Evolutionary conservation across 2,888 invertebrate species (phyloP).

Genomic region (Urechis unicinctus): DNA sequence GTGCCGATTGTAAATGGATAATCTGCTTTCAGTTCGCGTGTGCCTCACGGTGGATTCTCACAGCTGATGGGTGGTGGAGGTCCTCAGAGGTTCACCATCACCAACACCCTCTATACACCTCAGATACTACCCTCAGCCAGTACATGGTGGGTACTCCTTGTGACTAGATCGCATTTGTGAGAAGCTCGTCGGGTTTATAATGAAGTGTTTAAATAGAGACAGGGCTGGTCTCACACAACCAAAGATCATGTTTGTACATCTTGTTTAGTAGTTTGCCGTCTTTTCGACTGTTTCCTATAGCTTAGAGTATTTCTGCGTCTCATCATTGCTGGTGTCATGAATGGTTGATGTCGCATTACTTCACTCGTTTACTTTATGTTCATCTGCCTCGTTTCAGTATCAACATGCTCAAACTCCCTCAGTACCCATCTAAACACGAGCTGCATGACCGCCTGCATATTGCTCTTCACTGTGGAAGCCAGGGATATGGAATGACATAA

Average conservation of each 20-base stretch:
- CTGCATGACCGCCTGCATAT: conserved; percentile 30
- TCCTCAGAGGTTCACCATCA: conserved; percentile 39
- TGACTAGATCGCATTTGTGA: no score
- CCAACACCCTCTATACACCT: conserved; percentile 25
- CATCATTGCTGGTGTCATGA: no score
- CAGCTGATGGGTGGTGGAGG: conserved; percentile 35
- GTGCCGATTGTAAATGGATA: background rate
- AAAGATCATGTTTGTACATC: no score
- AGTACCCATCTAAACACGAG: conserved; percentile 31
- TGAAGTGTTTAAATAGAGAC: no score
- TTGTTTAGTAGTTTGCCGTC: no score
- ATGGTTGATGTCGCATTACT: background rate
- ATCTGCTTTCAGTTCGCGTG: conserved; percentile 34
- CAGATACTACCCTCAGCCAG: conserved; percentile 38
- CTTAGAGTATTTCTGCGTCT: no score
- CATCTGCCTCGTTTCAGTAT: conserved; percentile 29
- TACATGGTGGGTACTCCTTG: conserved; percentile 40
- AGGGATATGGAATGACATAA: conserved; percentile 41
- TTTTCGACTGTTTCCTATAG: no score
- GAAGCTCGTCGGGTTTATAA: no score
- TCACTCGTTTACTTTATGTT: background rate
- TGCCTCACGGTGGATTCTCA: conserved; percentile 44
- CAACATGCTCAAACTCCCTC: conserved; percentile 39
- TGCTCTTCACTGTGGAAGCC: conserved; percentile 41
- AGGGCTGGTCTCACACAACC: no score